Evolutionary conservation across 2,113 vertebrate species (phyloP).

Genomic region (Edolisoma coerulescens): DNA sequence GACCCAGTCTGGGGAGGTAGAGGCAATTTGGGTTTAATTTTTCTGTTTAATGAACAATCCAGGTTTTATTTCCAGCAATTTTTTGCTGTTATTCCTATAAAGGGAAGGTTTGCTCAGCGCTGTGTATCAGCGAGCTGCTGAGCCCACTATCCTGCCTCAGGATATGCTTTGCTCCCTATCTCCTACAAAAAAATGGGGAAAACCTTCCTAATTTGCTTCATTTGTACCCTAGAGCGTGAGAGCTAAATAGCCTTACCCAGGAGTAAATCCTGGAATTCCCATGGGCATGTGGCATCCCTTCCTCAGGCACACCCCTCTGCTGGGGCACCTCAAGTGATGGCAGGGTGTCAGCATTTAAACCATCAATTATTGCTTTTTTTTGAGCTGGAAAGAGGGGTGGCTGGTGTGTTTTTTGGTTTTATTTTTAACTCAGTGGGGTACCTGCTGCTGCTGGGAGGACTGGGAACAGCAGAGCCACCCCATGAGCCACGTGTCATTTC

Average conservation of each 20-base stretch:
- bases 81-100: not conserved
- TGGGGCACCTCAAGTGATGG: not conserved
- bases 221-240: not conserved
- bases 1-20: not conserved
- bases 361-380: not conserved
- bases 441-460: not conserved
- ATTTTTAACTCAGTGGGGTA: not conserved
- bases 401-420: not conserved
- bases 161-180: not conserved
- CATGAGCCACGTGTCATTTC: not conserved
- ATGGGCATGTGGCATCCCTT: not conserved
- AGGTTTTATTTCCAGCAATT: not conserved
- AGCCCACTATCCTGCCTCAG: not conserved
- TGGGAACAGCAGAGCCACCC: not conserved
- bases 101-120: not conserved
- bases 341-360: not conserved
- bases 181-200: not conserved
- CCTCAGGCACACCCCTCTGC: not conserved
- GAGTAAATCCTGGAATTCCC: not conserved
- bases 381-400: not conserved
- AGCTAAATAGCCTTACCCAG: not conserved
- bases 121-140: rapidly evolving
- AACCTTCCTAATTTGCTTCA: not conserved
- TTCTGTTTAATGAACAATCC: not conserved
- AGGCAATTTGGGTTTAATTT: not conserved